Conservation (phyloP, 2,113 vertebrate species). For the Miniopterus natalensis region DNA sequence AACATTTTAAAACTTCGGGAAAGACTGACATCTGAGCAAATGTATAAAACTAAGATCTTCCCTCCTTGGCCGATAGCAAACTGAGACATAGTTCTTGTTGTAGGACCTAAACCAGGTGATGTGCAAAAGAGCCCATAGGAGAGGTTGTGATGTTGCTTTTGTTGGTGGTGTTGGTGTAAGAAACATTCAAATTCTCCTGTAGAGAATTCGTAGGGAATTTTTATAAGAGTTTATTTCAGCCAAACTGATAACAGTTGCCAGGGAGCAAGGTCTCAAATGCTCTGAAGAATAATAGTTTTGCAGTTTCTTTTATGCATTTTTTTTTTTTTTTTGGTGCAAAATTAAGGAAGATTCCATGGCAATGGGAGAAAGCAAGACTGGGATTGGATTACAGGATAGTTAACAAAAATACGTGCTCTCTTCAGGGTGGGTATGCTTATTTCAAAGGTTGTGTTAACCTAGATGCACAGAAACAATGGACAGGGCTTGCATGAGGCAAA, state of each 20-base stretch:
- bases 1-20: neutral
- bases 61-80: neutral
- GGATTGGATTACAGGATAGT: neutral
- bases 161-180: rapidly evolving
- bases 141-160: neutral
- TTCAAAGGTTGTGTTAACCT: neutral
- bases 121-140: too few species aligned
- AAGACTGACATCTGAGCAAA: neutral
- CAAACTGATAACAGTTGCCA: neutral
- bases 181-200: neutral
- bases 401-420: neutral
- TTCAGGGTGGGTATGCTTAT: neutral
- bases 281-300: neutral
- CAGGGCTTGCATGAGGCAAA: neutral
- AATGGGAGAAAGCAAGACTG: neutral
- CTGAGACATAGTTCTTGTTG: neutral
- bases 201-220: neutral
- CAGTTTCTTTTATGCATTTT: neutral
- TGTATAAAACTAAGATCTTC: neutral
- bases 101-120: too few species aligned
- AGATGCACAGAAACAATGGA: neutral
- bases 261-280: neutral
- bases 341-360: neutral
- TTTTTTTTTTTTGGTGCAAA: too few species aligned
- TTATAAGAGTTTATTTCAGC: neutral